Evolutionary conservation across 2,888 invertebrate species (phyloP), one percentile per base, ranked within the genome.

Genomic region (Netelia inedita): DNA sequence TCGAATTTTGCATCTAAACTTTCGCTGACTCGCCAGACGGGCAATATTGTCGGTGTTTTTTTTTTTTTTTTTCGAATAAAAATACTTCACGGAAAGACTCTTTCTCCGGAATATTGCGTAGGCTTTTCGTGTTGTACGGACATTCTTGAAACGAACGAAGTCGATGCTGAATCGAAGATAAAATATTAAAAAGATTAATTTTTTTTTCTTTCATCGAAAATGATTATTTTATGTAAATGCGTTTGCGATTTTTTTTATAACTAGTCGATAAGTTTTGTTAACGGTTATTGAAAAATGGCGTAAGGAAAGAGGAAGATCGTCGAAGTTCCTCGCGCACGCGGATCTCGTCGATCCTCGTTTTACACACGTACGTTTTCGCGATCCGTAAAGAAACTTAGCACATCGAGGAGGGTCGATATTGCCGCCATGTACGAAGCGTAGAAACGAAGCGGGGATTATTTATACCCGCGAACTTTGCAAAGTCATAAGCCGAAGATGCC

Each of bases 341-440:
- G 50, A 78, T 68, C 35, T 9, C 59, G 21, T 23, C 19, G 16
- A 57, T 73, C 72, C 63, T 79, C 50, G 79, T 59, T 59, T 78
- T 69, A 74, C 79, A 79, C 50, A 61, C 69, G 59, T 79, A 79
- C 55, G 83, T 68, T 68, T 78, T 83, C 82, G 73, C 59, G 68
- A 74, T 79, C 69, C 69, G 19, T 71, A 55, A 61, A 21, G 50
- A 68, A 55, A 74, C 79, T 79, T 53, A 69, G 73, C 73, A 79
- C 63, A 69, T 46, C 50, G 59, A 19, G 69, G 19, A 35, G 16
- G 68, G 78, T 78, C 82, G 78, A 78, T 82, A 78, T 68, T 35
- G 46, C 66, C 57, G 53, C 28, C 78, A 43, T 68, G 68, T 72
- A 28, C 46, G 53, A 61, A 73, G 21, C 28, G 65, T 19, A 43